Conservation (phyloP, 2,888 invertebrate genomes). For the Tinea trinotella region DNA sequence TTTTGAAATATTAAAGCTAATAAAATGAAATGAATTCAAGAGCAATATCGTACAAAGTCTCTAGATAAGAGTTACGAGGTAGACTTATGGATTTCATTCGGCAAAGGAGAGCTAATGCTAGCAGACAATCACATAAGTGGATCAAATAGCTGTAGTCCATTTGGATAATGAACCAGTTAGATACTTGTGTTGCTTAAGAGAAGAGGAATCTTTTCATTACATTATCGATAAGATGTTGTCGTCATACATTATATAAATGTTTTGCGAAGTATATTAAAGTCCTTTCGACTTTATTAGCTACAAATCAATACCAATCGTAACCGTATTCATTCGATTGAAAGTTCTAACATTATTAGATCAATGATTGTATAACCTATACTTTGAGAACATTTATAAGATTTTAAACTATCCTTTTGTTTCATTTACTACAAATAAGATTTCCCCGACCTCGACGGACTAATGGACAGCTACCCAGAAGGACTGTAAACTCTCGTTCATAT, state of each 20-base stretch:
- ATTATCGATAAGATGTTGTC: neutral
- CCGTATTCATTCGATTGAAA: too few relatives aligned
- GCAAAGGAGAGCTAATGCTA: constrained; percentile 66
- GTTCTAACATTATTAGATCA: too few relatives aligned
- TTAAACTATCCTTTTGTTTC: neutral
- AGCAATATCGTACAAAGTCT: constrained; percentile 13
- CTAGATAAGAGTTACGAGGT: constrained; percentile 54
- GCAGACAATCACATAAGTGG: constrained; percentile 73
- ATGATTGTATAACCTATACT: too few relatives aligned
- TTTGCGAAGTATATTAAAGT: too few relatives aligned
- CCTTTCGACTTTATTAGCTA: too few relatives aligned
- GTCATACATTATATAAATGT: too few relatives aligned
- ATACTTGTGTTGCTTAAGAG: constrained; percentile 8
- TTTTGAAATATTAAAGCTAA: constrained; percentile 9
- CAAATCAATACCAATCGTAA: too few relatives aligned
- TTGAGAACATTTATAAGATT: too few relatives aligned
- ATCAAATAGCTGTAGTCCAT: constrained; percentile 72
- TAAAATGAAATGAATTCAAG: constrained; percentile 9
- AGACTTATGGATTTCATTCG: constrained; percentile 69
- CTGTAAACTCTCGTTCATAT: constrained; percentile 2
- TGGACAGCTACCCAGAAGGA: constrained; percentile 1
- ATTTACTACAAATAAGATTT: neutral
- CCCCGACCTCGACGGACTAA: neutral
- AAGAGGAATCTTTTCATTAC: constrained; percentile 15
- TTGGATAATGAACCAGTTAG: constrained; percentile 64